These are phyloP conservation scores for Rhinatrema bivittatum DNA, from an alignment of 2,797 vertebrate species.

Conservation along the genomic window DNA sequence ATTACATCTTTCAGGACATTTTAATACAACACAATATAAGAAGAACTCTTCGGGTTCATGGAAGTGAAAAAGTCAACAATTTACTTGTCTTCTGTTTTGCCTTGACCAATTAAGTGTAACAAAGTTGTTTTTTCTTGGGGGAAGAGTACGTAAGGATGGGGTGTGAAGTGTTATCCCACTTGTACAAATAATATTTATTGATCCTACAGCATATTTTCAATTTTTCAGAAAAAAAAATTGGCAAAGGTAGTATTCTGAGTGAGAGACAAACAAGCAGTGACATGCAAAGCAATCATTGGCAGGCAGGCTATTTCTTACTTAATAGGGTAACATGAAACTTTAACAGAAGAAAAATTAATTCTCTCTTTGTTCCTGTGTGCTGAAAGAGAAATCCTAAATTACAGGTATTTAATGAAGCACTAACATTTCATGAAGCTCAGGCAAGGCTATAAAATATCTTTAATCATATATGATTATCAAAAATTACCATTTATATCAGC, in stretches of 20 bases:
- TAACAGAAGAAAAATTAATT: constrained; percentile 24
- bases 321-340: constrained; percentile 35
- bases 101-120: too few species aligned
- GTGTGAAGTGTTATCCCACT: too few species aligned
- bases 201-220: constrained; percentile 26
- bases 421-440: constrained; percentile 2
- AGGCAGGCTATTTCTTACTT: constrained; percentile 13
- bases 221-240: constrained; percentile 22
- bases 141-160: too few species aligned
- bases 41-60: too few species aligned
- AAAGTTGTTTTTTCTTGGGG: too few species aligned
- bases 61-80: too few species aligned
- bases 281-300: constrained; percentile 4
- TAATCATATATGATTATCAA: neutral
- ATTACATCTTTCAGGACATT: too few species aligned
- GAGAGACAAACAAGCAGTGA: constrained; percentile 41
- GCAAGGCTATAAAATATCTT: neutral
- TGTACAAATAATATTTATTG: constrained; percentile 10
- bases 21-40: too few species aligned
- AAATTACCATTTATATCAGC: too few species aligned
- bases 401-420: constrained; percentile 3
- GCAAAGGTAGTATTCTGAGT: constrained; percentile 14
- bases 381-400: constrained; percentile 22
- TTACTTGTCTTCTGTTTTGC: too few species aligned
- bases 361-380: constrained; percentile 19